phyloP scores from a whole-genome alignment of 2,888 invertebrate genomes.

The Tetropium fuscum region DNA sequence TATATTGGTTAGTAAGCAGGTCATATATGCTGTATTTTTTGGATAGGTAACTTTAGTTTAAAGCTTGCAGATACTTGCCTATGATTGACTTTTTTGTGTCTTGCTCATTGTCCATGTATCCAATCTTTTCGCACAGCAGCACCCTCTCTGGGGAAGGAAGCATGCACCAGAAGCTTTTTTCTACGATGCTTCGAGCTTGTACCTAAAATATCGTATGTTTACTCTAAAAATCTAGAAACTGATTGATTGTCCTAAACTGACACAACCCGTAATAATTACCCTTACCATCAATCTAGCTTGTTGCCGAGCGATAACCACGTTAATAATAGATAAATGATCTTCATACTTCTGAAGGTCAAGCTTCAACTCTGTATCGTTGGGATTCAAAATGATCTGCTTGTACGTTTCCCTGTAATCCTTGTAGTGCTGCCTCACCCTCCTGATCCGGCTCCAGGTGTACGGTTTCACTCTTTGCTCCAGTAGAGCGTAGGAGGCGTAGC shows the following conservation, averaged over 20 bases:
- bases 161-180: constrained; percentile 64
- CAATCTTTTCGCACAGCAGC: constrained; percentile 62
- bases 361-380: constrained; percentile 80
- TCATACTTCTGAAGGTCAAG: constrained; percentile 81
- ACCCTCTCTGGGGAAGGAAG: constrained; percentile 63
- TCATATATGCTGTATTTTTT: too few relatives aligned
- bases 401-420: constrained; percentile 77
- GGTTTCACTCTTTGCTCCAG: constrained; percentile 79
- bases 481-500: constrained; percentile 78
- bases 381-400: constrained; percentile 77
- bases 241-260: neutral
- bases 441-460: constrained; percentile 80
- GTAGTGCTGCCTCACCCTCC: constrained; percentile 77
- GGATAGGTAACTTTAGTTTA: too few relatives aligned
- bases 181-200: constrained; percentile 75
- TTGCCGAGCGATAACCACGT: constrained; percentile 82
- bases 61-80: constrained; percentile 32
- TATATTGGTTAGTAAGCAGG: too few relatives aligned
- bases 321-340: constrained; percentile 78
- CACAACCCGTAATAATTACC: too few relatives aligned
- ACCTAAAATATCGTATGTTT: constrained; percentile 64
- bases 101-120: constrained; percentile 50
- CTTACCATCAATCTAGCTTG: constrained; percentile 82
- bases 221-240: constrained; percentile 12
- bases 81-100: constrained; percentile 47